Percentiles rank a stretch among this genome's conserved stretches.
Evolutionary conservation across 2,888 invertebrate genomes (phyloP).

Genomic region (Griposia aprilina): DNA sequence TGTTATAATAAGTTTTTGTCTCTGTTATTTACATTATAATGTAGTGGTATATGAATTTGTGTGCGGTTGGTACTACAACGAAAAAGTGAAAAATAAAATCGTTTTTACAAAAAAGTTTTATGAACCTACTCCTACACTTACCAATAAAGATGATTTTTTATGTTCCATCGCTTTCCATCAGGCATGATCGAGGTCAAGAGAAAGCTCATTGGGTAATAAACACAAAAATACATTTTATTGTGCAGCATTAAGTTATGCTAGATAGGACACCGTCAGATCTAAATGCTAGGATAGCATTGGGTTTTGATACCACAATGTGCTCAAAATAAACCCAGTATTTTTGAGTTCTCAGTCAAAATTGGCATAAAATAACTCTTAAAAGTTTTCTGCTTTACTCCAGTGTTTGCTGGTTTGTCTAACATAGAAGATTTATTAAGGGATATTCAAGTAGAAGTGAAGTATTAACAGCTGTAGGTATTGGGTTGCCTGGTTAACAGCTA

Average conservation of each 20-base stretch:
- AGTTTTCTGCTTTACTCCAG: neutral
- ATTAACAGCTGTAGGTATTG: neutral
- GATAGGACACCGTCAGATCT: neutral
- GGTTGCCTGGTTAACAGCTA: no score
- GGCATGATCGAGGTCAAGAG: no score
- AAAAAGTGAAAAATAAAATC: no score
- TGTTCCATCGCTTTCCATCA: no score
- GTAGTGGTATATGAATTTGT: no score
- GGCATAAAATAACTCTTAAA: neutral
- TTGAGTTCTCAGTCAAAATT: neutral
- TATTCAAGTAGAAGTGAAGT: neutral
- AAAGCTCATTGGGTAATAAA: no score
- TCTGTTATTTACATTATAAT: no score
- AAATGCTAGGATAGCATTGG: neutral
- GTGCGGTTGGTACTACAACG: no score
- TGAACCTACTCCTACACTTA: neutral
- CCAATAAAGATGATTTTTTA: constrained; percentile 14
- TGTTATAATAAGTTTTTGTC: no score
- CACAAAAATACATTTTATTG: constrained; percentile 7
- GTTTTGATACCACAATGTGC: neutral
- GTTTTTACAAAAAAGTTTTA: no score
- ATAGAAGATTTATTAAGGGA: no score
- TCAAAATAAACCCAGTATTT: neutral
- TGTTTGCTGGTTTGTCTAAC: no score
- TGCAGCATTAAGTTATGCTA: constrained; percentile 10